Conservation (phyloP, 2,113 vertebrate species). For the Cynocephalus volans region DNA sequence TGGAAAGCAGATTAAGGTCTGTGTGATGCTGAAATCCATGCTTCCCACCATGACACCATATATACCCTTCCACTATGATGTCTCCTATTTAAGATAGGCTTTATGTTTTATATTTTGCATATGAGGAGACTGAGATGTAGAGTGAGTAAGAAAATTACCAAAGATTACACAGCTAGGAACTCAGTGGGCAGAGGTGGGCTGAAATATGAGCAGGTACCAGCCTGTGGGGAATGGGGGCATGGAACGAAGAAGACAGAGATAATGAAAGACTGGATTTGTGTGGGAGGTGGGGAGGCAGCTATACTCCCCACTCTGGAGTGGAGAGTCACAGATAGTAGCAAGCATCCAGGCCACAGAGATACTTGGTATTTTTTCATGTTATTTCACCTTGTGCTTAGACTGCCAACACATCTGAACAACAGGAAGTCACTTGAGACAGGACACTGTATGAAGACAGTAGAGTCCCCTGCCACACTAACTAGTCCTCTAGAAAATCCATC, state of each 20-base stretch:
- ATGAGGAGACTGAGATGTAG: background rate
- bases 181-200: background rate
- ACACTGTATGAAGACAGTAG: background rate
- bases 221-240: too few species aligned
- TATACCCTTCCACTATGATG: too few species aligned
- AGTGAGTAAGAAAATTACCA: background rate
- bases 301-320: background rate
- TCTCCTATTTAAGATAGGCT: background rate
- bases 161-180: background rate
- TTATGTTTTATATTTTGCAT: background rate
- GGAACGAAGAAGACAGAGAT: too few species aligned
- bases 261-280: background rate
- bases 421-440: background rate
- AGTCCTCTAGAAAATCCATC: background rate
- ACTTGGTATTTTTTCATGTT: background rate
- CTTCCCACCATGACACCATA: fast-evolving
- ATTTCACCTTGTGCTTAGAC: background rate
- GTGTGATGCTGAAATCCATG: background rate
- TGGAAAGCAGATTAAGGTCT: background rate
- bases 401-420: background rate
- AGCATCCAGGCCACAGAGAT: background rate
- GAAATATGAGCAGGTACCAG: background rate
- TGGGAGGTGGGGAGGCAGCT: too few species aligned
- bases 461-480: too few species aligned
- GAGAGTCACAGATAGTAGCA: background rate